Evolutionary conservation across 2,888 invertebrate genomes (phyloP).

Genomic region (Lasiommata megera): DNA sequence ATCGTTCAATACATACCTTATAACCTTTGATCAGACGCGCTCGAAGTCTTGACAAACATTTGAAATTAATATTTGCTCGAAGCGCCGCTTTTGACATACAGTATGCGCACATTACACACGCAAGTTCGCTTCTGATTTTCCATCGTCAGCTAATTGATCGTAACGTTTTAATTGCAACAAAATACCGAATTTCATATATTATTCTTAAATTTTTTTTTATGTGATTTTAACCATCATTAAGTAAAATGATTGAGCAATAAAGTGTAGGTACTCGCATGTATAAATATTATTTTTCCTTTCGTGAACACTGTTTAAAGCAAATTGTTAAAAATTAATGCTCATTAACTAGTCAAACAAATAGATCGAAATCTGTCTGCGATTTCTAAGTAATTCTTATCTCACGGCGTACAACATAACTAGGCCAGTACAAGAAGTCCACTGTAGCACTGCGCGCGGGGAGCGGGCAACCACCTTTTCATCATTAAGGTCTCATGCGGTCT

Average conservation of each 20-base stretch:
- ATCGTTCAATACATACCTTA: background rate
- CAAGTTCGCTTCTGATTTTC: background rate
- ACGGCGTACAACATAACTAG: too few species aligned
- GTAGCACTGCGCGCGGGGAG: too few species aligned
- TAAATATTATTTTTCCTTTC: background rate
- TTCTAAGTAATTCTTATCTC: too few species aligned
- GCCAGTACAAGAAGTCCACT: too few species aligned
- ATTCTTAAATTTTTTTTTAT: background rate
- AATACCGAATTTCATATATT: background rate
- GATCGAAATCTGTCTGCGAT: too few species aligned
- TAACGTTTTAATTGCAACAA: slow-evolving; percentile 10
- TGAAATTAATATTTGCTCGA: background rate
- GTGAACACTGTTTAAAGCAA: background rate
- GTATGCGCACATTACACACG: background rate
- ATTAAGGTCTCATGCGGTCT: too few species aligned
- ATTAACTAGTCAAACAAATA: too few species aligned
- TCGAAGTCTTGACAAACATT: background rate
- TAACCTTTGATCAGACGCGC: background rate
- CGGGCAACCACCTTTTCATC: too few species aligned
- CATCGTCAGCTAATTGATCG: slow-evolving; percentile 5
- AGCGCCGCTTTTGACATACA: background rate
- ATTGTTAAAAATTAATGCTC: background rate
- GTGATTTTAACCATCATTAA: background rate
- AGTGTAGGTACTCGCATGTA: background rate
- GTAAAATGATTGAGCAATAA: background rate